Conservation (phyloP, 2,888 invertebrate species). For the Cantharis lateralis region DNA sequence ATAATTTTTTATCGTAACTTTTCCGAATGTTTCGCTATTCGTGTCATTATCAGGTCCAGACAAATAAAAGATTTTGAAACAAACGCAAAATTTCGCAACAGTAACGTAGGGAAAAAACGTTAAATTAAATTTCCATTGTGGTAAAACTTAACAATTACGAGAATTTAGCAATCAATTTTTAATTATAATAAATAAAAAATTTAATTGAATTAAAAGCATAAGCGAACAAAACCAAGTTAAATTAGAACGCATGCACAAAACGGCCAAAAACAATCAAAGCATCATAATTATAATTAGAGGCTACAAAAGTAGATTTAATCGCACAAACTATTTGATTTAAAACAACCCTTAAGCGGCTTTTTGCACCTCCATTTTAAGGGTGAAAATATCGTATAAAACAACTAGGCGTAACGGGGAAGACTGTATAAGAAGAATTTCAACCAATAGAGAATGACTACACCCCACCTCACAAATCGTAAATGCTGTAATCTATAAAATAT, state of each 20-base stretch:
- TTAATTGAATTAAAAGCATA: conserved; percentile 4
- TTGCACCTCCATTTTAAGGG: conserved; percentile 38
- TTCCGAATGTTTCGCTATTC: not conserved
- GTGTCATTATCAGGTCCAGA: not conserved
- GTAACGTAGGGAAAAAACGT: not conserved
- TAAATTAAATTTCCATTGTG: not conserved
- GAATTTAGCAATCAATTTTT: not conserved
- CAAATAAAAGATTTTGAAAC: not conserved
- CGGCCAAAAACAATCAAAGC: conserved; percentile 26
- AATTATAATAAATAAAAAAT: not conserved
- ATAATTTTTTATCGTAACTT: not conserved
- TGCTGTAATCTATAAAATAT: conserved; percentile 35
- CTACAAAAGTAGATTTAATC: conserved; percentile 50
- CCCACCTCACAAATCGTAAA: conserved; percentile 37
- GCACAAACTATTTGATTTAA: conserved; percentile 40
- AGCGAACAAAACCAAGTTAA: conserved; percentile 10
- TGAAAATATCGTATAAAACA: conserved; percentile 38
- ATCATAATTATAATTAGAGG: conserved; percentile 40
- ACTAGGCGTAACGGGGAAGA: conserved; percentile 44
- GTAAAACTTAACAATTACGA: not conserved
- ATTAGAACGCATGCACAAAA: conserved; percentile 20
- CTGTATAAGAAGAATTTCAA: conserved; percentile 43
- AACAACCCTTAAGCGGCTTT: conserved; percentile 27
- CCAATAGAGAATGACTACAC: conserved; percentile 42
- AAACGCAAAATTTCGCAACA: not conserved